Percentiles rank a stretch among this genome's conserved stretches.
phyloP scores from a whole-genome alignment of 2,888 invertebrate species.

The Sinodicranocentrus sp. region DNA sequence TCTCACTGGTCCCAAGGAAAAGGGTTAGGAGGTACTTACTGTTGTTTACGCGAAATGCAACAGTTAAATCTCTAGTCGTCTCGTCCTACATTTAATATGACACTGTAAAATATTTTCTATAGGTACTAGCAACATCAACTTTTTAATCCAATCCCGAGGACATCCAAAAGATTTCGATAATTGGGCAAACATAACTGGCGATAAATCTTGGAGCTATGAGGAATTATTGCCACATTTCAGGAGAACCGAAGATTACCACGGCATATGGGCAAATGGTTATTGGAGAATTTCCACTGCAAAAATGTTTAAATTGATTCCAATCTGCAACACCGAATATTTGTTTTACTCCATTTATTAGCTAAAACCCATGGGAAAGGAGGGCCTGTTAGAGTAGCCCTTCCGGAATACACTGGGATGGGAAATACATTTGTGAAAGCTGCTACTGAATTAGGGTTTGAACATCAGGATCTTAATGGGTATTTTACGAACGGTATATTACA shows the following conservation, averaged over 20 bases:
- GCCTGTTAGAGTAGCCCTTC: constrained; percentile 56
- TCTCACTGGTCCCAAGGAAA: constrained; percentile 73
- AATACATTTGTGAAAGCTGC: constrained; percentile 66
- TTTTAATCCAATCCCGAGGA: constrained; percentile 70
- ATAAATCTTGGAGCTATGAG: constrained; percentile 56
- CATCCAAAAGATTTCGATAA: constrained; percentile 72
- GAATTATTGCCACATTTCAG: constrained; percentile 61
- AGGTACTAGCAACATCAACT: constrained; percentile 72
- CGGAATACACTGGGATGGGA: constrained; percentile 72
- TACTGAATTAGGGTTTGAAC: constrained; percentile 65
- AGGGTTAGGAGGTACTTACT: constrained; percentile 71
- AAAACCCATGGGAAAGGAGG: constrained; percentile 70
- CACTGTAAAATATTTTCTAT: too few relatives aligned
- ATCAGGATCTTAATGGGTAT: constrained; percentile 67
- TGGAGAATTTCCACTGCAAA: not conserved
- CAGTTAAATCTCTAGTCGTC: too few relatives aligned
- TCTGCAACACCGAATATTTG: too few relatives aligned
- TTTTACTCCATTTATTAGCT: constrained; percentile 35
- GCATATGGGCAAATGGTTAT: constrained; percentile 61
- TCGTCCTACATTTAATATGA: too few relatives aligned
- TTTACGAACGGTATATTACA: constrained; percentile 65
- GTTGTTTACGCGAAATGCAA: too few relatives aligned
- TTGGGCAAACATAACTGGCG: constrained; percentile 67
- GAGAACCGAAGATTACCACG: constrained; percentile 62
- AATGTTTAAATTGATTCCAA: too few relatives aligned